Evolutionary conservation across 2,888 invertebrate genomes (phyloP), one percentile per base, ranked within the genome.

Genomic region (Cosmopolites sordidus): DNA sequence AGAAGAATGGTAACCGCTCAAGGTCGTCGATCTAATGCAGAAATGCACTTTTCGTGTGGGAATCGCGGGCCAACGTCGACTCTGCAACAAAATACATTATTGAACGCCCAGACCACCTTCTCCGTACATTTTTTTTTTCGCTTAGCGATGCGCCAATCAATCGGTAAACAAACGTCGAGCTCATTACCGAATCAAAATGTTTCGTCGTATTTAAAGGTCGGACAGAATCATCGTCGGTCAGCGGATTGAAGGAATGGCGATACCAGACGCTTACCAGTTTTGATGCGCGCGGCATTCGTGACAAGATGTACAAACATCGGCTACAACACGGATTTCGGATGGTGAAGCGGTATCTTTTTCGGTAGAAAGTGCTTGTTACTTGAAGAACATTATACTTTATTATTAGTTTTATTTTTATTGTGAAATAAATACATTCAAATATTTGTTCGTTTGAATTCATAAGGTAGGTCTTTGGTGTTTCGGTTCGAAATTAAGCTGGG

Each of bases 281-380:
- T 48, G 47, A 53, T 44, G 48, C 48, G 42, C 46, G 43, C 9
- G 22, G n/a, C 17, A 27, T 51, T 46, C 51, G 47, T 51, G 47
- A 52, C 52, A 43, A 52, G 43, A 38, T 33, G 46, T 46, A 46
- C 30, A 42, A 42, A 51, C 33, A 33, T 5, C 33, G 33, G 12
- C 33, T 11, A 33, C 3, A n/a, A 33, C n/a, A 11, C 33, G 22
- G 33, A 33, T 33, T 33, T 33, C 33, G 33, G 12, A 33, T 12
- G 33, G 33, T 12, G 18, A 22, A 43, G 43, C 37, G 29, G 46
- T 48, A 33, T 46, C 30, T 15, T 46, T 46, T 33, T 46, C 14
- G 22, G 33, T 44, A 46, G 17, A 42, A 47, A 47, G 46, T 51
- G 51, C 42, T 42, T 51, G 46, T 46, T 46, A 46, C 14, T 37